phyloP scores from a whole-genome alignment of 2,888 invertebrate genomes.

The Lycaena phlaeas region DNA sequence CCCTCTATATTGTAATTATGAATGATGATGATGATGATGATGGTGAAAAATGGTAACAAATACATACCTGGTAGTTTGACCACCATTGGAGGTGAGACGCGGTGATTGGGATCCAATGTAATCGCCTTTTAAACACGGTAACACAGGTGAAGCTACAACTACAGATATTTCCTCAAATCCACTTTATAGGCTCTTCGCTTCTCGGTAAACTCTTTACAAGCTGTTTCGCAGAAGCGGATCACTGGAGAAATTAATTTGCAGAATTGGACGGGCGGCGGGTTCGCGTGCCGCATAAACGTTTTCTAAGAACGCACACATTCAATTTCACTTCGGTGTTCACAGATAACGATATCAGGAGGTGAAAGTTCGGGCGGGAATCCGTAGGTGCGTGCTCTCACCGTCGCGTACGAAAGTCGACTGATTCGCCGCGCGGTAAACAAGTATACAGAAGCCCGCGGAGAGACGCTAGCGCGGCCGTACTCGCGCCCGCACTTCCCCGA shows the following conservation, averaged over 20 bases:
- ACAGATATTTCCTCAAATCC: slow-evolving; percentile 67
- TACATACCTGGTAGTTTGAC: slow-evolving; percentile 67
- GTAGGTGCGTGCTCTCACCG: slow-evolving; percentile 37
- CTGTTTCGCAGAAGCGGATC: slow-evolving; percentile 64
- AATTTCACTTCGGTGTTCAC: slow-evolving; percentile 63
- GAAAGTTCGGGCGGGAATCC: slow-evolving; percentile 54
- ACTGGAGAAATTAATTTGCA: slow-evolving; percentile 69
- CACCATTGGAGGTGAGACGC: slow-evolving; percentile 66
- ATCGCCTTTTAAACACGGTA: slow-evolving; percentile 59
- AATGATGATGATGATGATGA: too few species aligned
- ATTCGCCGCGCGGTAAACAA: slow-evolving; percentile 20
- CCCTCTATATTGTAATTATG: too few species aligned
- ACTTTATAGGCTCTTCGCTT: slow-evolving; percentile 65
- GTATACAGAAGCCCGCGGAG: slow-evolving; percentile 24
- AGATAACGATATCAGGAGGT: slow-evolving; percentile 62
- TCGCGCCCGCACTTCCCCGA: slow-evolving; percentile 54
- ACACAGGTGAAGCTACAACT: slow-evolving; percentile 66
- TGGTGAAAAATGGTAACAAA: too few species aligned
- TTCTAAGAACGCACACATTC: slow-evolving; percentile 63
- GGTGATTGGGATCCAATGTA: slow-evolving; percentile 70
- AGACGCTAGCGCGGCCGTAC: slow-evolving; percentile 25
- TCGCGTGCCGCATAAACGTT: slow-evolving; percentile 52
- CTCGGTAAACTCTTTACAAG: slow-evolving; percentile 68
- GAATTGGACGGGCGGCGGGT: slow-evolving; percentile 49
- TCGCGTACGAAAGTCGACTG: slow-evolving; percentile 51